These are phyloP conservation scores for Hypomesus transpacificus DNA, from an alignment of 2,113 vertebrate genomes.

Conservation along the genomic window DNA sequence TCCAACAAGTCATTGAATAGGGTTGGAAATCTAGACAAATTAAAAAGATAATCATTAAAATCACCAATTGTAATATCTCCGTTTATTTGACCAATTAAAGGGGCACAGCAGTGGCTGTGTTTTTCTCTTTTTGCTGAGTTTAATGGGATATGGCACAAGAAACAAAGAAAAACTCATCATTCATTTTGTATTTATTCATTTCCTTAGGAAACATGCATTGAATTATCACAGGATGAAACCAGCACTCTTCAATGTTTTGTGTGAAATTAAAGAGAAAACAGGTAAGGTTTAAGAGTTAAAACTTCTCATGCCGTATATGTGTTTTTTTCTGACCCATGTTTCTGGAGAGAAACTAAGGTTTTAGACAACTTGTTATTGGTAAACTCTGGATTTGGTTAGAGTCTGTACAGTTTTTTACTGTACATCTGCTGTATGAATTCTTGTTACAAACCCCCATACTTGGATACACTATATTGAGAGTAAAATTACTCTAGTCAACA, in stretches of 20 bases:
- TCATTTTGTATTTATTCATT: constrained; percentile 18
- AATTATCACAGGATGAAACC: constrained; percentile 80
- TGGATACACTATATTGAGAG: no score
- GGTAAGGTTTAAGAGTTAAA: constrained; percentile 48
- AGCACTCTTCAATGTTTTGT: constrained; percentile 76
- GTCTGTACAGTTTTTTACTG: no score
- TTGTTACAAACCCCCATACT: no score
- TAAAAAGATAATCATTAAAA: constrained; percentile 31
- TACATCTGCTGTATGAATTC: no score
- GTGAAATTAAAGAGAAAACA: constrained; percentile 78
- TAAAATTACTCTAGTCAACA: no score
- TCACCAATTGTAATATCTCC: constrained; percentile 29
- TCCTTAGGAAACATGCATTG: constrained; percentile 73
- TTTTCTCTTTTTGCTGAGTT: neutral
- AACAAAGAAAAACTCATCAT: no score
- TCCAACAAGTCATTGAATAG: neutral
- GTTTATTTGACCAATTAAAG: neutral
- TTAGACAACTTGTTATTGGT: no score
- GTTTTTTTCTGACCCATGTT: no score
- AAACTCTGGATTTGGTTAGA: no score
- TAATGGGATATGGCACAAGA: neutral
- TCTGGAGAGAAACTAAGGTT: no score
- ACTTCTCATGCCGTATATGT: no score
- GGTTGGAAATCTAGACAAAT: neutral
- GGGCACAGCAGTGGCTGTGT: neutral